These are phyloP conservation scores for Pseudopipra pipra DNA, from an alignment of 2,113 vertebrate genomes.

Conservation along the genomic window DNA sequence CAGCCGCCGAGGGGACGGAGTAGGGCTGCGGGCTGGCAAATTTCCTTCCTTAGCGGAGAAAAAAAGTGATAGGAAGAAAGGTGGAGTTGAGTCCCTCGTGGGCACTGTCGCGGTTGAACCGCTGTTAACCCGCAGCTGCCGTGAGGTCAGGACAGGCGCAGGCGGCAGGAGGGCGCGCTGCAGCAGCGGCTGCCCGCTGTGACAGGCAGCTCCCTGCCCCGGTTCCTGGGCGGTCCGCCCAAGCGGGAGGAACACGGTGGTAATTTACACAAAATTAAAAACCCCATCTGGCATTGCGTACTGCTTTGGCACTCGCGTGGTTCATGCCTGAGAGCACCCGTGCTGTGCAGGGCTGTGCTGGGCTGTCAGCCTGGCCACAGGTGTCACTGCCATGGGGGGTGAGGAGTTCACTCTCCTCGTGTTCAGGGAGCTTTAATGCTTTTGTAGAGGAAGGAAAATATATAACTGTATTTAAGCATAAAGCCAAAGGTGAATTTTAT, in stretches of 20 bases:
- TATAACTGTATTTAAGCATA: not conserved
- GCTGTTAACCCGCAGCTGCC: fast-evolving
- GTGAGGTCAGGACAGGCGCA: fast-evolving
- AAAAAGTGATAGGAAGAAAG: too few relatives aligned
- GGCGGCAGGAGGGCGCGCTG: fast-evolving
- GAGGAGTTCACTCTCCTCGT: fast-evolving
- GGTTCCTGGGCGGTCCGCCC: not conserved
- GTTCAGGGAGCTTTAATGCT: not conserved
- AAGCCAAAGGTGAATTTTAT: not conserved
- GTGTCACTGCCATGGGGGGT: fast-evolving
- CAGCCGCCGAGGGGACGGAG: fast-evolving
- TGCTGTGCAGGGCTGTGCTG: fast-evolving
- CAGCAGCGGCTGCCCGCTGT: fast-evolving
- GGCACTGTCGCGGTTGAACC: fast-evolving
- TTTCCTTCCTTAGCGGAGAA: too few relatives aligned
- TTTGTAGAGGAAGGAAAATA: not conserved
- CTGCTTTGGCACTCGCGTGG: fast-evolving
- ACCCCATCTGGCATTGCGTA: fast-evolving
- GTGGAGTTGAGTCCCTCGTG: fast-evolving
- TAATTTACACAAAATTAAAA: too few relatives aligned
- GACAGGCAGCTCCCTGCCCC: not conserved
- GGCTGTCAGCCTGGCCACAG: too few relatives aligned
- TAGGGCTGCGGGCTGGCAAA: not conserved
- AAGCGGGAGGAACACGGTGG: fast-evolving
- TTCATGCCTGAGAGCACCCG: not conserved